These are phyloP conservation scores for Sturnus vulgaris DNA, from an alignment of 2,113 vertebrate genomes.

Conservation along the genomic window DNA sequence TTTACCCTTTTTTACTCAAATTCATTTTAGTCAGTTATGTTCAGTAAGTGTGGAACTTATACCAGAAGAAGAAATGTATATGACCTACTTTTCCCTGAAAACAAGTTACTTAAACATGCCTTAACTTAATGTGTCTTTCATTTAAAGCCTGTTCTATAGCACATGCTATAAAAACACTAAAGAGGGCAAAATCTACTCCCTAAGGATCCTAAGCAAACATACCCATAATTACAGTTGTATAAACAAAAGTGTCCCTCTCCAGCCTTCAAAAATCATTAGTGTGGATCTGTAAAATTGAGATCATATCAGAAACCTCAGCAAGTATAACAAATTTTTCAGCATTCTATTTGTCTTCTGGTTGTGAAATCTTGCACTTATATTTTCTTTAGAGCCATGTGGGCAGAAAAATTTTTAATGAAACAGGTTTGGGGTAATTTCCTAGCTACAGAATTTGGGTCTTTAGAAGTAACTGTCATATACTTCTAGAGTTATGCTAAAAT, in stretches of 20 bases:
- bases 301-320: not conserved
- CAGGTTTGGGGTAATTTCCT: not conserved
- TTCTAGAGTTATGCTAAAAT: not conserved
- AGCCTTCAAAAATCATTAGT: conserved; percentile 39
- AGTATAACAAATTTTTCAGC: not conserved
- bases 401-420: conserved; percentile 19
- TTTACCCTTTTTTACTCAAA: not conserved
- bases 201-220: not conserved
- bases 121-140: not conserved
- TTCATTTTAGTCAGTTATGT: not conserved
- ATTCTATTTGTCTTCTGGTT: conserved; percentile 4
- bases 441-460: not conserved
- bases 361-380: not conserved
- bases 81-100: not conserved
- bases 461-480: not conserved
- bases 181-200: conserved; percentile 18
- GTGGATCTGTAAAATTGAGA: not conserved
- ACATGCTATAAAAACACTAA: not conserved
- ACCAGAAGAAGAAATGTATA: not conserved
- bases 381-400: not conserved
- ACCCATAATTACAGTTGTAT: conserved; percentile 18
- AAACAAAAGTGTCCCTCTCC: conserved; percentile 31
- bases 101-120: not conserved
- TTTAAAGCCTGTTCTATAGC: not conserved
- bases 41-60: not conserved